Conservation (phyloP, 1,140 invertebrate genomes). For the Drosophila kanapiae region DNA sequence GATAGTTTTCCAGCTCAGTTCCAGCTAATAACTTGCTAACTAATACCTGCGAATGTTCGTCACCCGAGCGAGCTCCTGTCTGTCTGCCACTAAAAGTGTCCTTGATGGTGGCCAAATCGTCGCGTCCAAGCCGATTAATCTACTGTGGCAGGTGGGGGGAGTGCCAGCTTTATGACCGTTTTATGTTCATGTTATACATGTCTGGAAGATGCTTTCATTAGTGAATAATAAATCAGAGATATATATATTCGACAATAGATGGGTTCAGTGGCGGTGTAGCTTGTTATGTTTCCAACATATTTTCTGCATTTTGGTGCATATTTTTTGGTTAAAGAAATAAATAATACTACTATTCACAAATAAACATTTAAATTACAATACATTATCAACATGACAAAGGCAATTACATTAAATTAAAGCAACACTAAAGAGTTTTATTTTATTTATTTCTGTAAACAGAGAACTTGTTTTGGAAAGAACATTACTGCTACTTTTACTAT, state of each 20-base stretch:
- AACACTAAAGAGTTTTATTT: too few relatives aligned
- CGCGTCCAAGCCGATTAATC: slow-evolving; percentile 27
- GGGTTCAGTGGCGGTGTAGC: too few relatives aligned
- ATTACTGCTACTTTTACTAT: too few relatives aligned
- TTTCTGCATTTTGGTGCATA: neutral
- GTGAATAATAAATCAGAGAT: slow-evolving; percentile 63
- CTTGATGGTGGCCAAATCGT: slow-evolving; percentile 9
- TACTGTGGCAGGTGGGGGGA: slow-evolving; percentile 8
- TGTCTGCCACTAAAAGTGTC: neutral
- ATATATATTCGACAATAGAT: slow-evolving; percentile 5
- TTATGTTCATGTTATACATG: slow-evolving; percentile 30
- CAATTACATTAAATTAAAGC: too few relatives aligned
- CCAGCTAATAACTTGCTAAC: slow-evolving; percentile 3
- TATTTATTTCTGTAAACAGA: too few relatives aligned
- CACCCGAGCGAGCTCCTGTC: slow-evolving; percentile 14
- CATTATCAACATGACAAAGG: too few relatives aligned
- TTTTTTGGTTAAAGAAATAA: accelerated
- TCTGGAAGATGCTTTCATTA: slow-evolving; percentile 51
- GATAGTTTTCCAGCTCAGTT: neutral
- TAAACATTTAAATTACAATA: too few relatives aligned
- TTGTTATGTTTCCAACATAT: neutral
- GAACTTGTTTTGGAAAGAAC: too few relatives aligned
- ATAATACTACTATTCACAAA: too few relatives aligned
- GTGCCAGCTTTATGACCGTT: slow-evolving; percentile 55
- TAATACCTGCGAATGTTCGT: slow-evolving; percentile 7